Percentiles rank a stretch among this genome's conserved stretches.
phyloP scores from a whole-genome alignment of 1,140 invertebrate genomes.

The Eubasilissa regina region DNA sequence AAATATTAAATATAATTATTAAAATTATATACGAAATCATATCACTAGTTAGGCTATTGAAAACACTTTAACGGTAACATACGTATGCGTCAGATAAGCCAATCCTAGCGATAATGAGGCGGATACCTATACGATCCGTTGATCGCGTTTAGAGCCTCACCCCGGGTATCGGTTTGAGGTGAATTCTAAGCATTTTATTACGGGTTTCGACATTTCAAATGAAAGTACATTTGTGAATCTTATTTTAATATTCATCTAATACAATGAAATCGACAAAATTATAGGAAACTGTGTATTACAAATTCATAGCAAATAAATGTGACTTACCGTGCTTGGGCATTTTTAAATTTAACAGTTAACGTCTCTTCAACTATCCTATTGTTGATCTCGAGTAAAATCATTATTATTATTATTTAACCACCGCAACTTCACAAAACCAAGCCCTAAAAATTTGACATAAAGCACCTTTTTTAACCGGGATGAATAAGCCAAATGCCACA shows the following conservation, averaged over 20 bases:
- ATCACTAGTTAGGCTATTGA: neutral
- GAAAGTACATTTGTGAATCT: conserved; percentile 3
- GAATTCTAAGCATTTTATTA: neutral
- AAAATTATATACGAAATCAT: no score
- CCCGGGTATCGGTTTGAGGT: conserved; percentile 37
- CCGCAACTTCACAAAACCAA: conserved; percentile 71
- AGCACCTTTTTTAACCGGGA: conserved; percentile 45
- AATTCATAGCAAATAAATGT: neutral
- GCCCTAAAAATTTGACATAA: conserved; percentile 66
- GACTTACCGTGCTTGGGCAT: conserved; percentile 94
- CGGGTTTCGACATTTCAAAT: conserved; percentile 1
- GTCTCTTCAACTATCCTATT: conserved; percentile 98
- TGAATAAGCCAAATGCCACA: conserved; percentile 51
- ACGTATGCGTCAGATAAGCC: conserved; percentile 61
- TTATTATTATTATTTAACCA: conserved; percentile 76
- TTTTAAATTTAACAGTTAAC: conserved; percentile 94
- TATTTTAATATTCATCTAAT: neutral
- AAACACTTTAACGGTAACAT: conserved; percentile 13
- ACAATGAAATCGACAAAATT: conserved; percentile 12
- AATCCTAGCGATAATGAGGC: conserved; percentile 66
- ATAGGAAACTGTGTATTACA: neutral
- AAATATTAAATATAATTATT: no score
- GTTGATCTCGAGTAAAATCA: conserved; percentile 99
- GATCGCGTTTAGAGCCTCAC: conserved; percentile 62
- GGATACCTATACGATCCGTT: conserved; percentile 64